Conservation (phyloP, 2,888 invertebrate genomes). For the Synanthedon formicaeformis region DNA sequence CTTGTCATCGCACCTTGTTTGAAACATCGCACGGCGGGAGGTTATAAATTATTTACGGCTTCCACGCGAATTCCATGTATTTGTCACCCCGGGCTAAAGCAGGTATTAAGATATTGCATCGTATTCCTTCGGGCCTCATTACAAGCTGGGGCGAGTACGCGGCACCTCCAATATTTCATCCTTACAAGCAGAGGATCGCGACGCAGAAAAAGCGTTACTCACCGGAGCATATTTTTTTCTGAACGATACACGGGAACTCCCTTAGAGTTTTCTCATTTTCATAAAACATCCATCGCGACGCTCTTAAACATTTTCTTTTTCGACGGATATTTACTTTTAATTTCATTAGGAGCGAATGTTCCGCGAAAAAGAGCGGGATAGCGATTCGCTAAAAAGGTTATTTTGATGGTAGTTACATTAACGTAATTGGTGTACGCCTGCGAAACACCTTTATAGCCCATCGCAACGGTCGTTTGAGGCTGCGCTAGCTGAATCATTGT, state of each 20-base stretch:
- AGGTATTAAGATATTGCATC: slow-evolving; percentile 67
- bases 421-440: slow-evolving; percentile 62
- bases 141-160: slow-evolving; percentile 42
- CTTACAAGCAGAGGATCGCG: slow-evolving; percentile 27
- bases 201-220: slow-evolving; percentile 19
- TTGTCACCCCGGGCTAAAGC: slow-evolving; percentile 58
- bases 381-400: slow-evolving; percentile 56
- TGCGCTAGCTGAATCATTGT: slow-evolving; percentile 52
- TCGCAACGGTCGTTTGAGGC: slow-evolving; percentile 50
- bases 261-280: slow-evolving; percentile 35
- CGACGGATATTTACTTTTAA: slow-evolving; percentile 39
- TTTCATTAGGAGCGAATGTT: slow-evolving; percentile 50
- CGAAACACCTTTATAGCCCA: slow-evolving; percentile 61
- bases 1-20: slow-evolving; percentile 44
- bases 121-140: slow-evolving; percentile 65
- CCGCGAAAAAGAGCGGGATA: slow-evolving; percentile 41
- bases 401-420: slow-evolving; percentile 63
- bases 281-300: slow-evolving; percentile 31
- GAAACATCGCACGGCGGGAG: slow-evolving; percentile 43
- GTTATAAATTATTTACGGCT: slow-evolving; percentile 67
- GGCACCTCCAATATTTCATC: slow-evolving; percentile 60
- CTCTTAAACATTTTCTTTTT: slow-evolving; percentile 19
- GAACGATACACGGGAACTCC: slow-evolving; percentile 17
- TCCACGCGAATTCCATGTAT: slow-evolving; percentile 53
- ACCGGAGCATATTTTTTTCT: slow-evolving; percentile 22